phyloP scores from a whole-genome alignment of 1,140 invertebrate genomes.

The Penaeus indicus region DNA sequence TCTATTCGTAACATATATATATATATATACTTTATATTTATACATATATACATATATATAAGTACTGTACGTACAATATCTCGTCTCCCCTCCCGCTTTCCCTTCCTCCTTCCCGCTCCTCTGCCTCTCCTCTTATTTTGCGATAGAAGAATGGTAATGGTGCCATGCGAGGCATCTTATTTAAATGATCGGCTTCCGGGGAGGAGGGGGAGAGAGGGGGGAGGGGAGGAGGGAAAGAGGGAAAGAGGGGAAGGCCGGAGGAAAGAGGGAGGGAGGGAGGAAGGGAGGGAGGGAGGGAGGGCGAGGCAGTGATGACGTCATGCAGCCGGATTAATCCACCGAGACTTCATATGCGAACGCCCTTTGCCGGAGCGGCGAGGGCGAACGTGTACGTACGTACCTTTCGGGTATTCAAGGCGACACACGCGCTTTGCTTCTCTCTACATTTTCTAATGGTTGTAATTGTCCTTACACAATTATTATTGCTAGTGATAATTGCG shows the following conservation, averaged over 20 bases:
- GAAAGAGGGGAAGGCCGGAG: too few species aligned
- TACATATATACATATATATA: constrained; percentile 1
- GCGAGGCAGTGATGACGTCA: too few species aligned
- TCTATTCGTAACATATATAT: constrained; percentile 6
- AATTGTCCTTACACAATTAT: constrained; percentile 46
- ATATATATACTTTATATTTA: constrained; percentile 27
- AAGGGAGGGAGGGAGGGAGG: too few species aligned
- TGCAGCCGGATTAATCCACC: too few species aligned
- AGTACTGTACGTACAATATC: not conserved
- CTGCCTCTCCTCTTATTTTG: not conserved
- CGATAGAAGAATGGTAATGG: too few species aligned
- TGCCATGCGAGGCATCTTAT: not conserved
- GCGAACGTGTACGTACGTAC: not conserved
- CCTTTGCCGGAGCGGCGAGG: too few species aligned
- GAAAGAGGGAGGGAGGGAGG: too few species aligned
- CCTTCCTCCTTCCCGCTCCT: not conserved
- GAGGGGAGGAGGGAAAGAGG: not conserved
- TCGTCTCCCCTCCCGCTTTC: not conserved
- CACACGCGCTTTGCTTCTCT: constrained; percentile 27
- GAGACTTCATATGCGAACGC: too few species aligned
- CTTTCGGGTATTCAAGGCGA: not conserved
- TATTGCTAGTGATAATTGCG: constrained; percentile 43
- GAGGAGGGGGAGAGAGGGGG: not conserved
- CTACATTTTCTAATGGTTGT: constrained; percentile 30
- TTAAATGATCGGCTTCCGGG: constrained; percentile 12